These are phyloP conservation scores for Onchidella celtica DNA, from an alignment of 2,888 invertebrate genomes.

Conservation along the genomic window DNA sequence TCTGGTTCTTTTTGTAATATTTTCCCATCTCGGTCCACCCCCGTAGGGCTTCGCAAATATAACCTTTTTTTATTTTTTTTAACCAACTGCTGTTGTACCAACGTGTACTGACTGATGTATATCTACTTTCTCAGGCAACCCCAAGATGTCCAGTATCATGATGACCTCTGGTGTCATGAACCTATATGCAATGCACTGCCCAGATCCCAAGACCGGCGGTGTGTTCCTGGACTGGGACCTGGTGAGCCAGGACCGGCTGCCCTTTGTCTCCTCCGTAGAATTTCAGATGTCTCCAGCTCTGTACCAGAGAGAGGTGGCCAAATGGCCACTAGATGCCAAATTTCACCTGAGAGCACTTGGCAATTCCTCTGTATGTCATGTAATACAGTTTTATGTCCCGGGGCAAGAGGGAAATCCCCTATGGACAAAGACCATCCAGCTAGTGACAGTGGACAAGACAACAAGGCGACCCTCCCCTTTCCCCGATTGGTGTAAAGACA, in stretches of 20 bases:
- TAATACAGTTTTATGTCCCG: background rate
- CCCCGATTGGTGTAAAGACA: constrained; percentile 67
- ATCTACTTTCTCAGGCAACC: constrained; percentile 19
- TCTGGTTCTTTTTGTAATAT: no score
- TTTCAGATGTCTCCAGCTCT: constrained; percentile 29
- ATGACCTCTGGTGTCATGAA: constrained; percentile 33
- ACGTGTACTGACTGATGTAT: no score
- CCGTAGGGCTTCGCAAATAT: no score
- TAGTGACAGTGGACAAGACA: constrained; percentile 67
- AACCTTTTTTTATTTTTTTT: no score
- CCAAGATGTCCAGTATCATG: constrained; percentile 41
- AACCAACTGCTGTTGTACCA: no score
- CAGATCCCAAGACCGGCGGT: background rate
- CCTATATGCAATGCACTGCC: constrained; percentile 22
- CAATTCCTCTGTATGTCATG: constrained; percentile 34
- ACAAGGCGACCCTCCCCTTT: constrained; percentile 68
- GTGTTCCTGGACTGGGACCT: constrained; percentile 31
- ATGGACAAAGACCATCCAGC: constrained; percentile 54
- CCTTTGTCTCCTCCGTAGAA: constrained; percentile 45
- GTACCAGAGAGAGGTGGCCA: constrained; percentile 32
- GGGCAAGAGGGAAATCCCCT: background rate
- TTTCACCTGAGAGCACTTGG: constrained; percentile 33
- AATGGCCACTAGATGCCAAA: constrained; percentile 31
- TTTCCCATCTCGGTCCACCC: no score
- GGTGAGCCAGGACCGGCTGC: constrained; percentile 23